phyloP scores from a whole-genome alignment of 2,113 vertebrate genomes.

The Anseranas semipalmata region DNA sequence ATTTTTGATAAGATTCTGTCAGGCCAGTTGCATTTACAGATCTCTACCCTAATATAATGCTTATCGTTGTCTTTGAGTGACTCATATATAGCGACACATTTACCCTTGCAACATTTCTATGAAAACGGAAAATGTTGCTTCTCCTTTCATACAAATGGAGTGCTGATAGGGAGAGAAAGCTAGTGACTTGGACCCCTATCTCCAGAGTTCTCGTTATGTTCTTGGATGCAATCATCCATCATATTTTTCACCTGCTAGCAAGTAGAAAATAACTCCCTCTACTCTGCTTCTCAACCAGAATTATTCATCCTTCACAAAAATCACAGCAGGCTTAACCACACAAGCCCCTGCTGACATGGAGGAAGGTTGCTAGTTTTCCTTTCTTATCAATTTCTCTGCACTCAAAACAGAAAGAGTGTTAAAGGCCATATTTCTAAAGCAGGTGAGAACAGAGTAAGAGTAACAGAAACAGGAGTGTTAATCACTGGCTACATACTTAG shows the following conservation, averaged over 20 bases:
- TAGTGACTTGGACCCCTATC: not conserved
- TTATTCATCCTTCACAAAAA: constrained; percentile 20
- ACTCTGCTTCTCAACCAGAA: constrained; percentile 14
- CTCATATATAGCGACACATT: not conserved
- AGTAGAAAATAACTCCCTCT: constrained; percentile 30
- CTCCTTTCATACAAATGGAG: not conserved
- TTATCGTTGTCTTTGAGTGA: not conserved
- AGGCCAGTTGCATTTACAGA: not conserved
- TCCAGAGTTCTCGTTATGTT: constrained; percentile 36
- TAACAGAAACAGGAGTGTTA: not conserved
- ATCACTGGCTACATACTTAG: not conserved
- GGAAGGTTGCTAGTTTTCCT: not conserved
- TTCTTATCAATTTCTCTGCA: not conserved
- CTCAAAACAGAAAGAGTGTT: not conserved
- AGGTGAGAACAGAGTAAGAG: not conserved
- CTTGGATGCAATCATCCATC: not conserved
- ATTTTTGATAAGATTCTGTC: not conserved
- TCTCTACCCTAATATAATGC: not conserved
- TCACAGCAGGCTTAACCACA: not conserved
- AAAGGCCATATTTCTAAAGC: not conserved
- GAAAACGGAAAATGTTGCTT: not conserved
- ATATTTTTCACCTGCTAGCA: constrained; percentile 26
- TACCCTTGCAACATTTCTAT: not conserved
- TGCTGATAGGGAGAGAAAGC: not conserved
- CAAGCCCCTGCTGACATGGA: not conserved